Evolutionary conservation across 2,113 vertebrate species (phyloP), one percentile per base, ranked within the genome.

Genomic region (Neofelis nebulosa): DNA sequence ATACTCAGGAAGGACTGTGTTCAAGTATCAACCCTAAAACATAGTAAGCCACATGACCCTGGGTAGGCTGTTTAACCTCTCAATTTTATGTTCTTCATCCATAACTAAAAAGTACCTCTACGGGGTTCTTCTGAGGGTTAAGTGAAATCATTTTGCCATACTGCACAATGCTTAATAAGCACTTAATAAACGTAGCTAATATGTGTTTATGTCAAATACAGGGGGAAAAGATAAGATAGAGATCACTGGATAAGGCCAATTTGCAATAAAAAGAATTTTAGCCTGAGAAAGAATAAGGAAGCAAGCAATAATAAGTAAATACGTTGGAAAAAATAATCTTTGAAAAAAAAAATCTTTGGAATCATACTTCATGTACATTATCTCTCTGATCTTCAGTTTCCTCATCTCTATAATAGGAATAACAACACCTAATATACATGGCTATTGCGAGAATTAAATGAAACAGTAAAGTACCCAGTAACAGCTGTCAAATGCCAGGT

Each of bases 231-330:
- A 66, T 73, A 86, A 71, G 41, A 41, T 14, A 12, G 66, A 79
- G 33, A 96, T 82, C 45, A 76, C 31, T 31, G 18, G 68, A 19
- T 83, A 89, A 83, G 36, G 50, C n/a, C n/a, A 52, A 86, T 91
- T 65, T 36, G n/a, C 73, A 90, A 73, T 90, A 85, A 85, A 94
- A 36, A 96, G 4, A 76, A 93, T 81, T 86, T 86, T 31, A 23
- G 23, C 8, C n/a, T 18, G 3, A 96, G 41, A 79, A 85, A 89
- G 52, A 80, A 48, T 71, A 65, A 91, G 31, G 13, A 65, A 66
- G 23, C 29, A 86, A 65, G 16, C 33, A 83, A 52, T 29, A 74
- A 79, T 79, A 79, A 87, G 36, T 74, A 76, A 80, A 68, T 74
- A 82, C 7, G 4, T 19, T 41, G 57, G 25, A 36, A 33, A 87